Evolutionary conservation across 2,888 invertebrate genomes (phyloP).

Genomic region (Torymus tubicola): DNA sequence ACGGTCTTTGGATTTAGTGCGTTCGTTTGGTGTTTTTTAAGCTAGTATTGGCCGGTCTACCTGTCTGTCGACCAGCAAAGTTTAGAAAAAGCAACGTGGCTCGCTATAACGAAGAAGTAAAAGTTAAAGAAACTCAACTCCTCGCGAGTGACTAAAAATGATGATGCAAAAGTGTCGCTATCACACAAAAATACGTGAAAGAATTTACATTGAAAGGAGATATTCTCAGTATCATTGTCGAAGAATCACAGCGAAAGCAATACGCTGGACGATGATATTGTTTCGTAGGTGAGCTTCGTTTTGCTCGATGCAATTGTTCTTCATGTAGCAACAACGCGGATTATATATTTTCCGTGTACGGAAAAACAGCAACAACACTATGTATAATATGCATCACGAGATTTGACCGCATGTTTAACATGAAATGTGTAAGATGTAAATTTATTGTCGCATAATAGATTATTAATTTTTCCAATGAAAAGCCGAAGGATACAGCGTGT

Average conservation of each 20-base stretch:
- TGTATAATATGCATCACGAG: conserved; percentile 50
- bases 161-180: conserved; percentile 44
- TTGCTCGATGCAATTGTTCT: conserved; percentile 51
- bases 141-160: conserved; percentile 42
- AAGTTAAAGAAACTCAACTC: conserved; percentile 38
- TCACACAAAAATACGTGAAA: conserved; percentile 38
- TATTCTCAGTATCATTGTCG: conserved; percentile 38
- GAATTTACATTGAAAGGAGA: conserved; percentile 32
- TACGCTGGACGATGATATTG: conserved; percentile 36
- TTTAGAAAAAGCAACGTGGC: conserved; percentile 45
- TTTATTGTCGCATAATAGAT: conserved; percentile 55
- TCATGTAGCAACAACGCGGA: conserved; percentile 38
- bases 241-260: conserved; percentile 27
- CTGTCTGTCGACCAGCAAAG: conserved; percentile 8
- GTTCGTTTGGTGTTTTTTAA: conserved; percentile 54
- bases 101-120: conserved; percentile 22
- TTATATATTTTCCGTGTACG: conserved; percentile 20
- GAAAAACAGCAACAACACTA: conserved; percentile 12
- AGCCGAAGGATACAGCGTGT: conserved; percentile 32
- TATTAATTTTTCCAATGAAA: conserved; percentile 48
- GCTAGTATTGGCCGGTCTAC: conserved; percentile 39
- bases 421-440: conserved; percentile 55
- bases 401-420: conserved; percentile 42
- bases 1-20: conserved; percentile 59
- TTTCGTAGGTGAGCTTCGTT: conserved; percentile 46